Base-by-base conservation (phyloP, 2,888 invertebrate genomes). In the Cerastis rubricosa region DNA sequence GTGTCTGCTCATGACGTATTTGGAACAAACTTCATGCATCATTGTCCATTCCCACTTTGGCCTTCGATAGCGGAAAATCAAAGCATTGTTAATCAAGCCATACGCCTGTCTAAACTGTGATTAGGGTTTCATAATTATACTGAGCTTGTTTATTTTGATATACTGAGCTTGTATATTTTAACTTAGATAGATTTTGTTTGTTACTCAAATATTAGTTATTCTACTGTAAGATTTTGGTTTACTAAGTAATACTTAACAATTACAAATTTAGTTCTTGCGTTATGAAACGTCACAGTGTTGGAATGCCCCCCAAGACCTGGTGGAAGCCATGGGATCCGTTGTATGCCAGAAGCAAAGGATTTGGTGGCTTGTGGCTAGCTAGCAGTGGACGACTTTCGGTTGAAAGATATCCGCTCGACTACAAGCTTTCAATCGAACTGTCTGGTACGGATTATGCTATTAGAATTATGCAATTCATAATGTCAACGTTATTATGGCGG, bases 1-100 rank as follows among this genome's bases (percentile, higher is more conserved):
- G 45, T 72, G 54, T 2, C 70, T 83, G 83, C 17, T 64, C 1
- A 25, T 67, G 83, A 83, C 83, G 51, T 85, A 83, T 81, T 85
- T 67, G 66, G 85, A 70, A 59, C 75, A 70, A 66, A 63, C 63
- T 70, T 51, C 72, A 73, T 66, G 40, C 72, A 67, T 40, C 40
- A 57, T 35, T n/a, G 67, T 63, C 43, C 49, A 61, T 69, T 69
- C 54, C 59, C 45, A 0, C 35, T 76, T 17, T 12, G 61, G 49
- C 54, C 8, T 63, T 71, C 61, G 51, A 69, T 63, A 51, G 29
- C 59, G 66, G 64, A 25, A 59, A 63, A 68, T 75, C 70, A 68
- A 59, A 80, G 35, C 84, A 68, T 80, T 67, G 59, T 79, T 84
- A 80, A 84, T 80, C 54, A 67, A 71, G 25, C 17, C 57, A 29